Percentiles rank a stretch among this genome's conserved stretches.
These are phyloP conservation scores for Microtus montanus DNA, from an alignment of 2,113 vertebrate species.

Conservation along the genomic window DNA sequence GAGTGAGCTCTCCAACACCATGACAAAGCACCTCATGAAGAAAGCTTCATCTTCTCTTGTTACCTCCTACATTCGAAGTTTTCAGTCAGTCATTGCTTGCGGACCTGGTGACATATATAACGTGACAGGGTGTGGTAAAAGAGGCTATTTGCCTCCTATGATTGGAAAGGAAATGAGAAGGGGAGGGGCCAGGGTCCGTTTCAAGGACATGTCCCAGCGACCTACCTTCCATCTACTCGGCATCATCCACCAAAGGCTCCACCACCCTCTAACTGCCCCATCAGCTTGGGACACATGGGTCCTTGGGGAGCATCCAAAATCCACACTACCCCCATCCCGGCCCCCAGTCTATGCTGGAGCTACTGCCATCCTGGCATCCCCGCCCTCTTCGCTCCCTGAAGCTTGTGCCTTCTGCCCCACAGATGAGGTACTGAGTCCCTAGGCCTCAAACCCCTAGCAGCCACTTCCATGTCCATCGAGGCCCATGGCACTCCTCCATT, in stretches of 20 bases:
- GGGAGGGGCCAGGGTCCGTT: neutral
- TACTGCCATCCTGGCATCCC: neutral
- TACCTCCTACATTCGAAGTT: neutral
- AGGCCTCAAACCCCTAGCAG: neutral
- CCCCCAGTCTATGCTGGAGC: neutral
- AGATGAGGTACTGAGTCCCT: neutral
- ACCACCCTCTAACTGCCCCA: too few species aligned
- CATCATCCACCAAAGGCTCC: neutral
- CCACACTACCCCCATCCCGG: neutral
- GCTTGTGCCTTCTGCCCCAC: neutral
- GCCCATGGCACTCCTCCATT: neutral
- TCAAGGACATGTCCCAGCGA: neutral
- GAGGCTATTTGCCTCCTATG: neutral
- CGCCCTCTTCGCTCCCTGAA: neutral
- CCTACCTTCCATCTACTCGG: neutral
- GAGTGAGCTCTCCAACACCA: neutral
- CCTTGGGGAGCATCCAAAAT: neutral
- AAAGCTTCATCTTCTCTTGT: neutral
- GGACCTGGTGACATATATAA: neutral
- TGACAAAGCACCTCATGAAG: neutral
- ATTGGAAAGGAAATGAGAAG: neutral
- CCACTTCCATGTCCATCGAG: neutral
- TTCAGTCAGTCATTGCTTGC: neutral
- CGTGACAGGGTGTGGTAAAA: too few species aligned
- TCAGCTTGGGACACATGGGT: neutral